Evolutionary conservation across 2,888 invertebrate genomes (phyloP), one percentile per base, ranked within the genome.

Genomic region (Caenorhabditis doughertyi): DNA sequence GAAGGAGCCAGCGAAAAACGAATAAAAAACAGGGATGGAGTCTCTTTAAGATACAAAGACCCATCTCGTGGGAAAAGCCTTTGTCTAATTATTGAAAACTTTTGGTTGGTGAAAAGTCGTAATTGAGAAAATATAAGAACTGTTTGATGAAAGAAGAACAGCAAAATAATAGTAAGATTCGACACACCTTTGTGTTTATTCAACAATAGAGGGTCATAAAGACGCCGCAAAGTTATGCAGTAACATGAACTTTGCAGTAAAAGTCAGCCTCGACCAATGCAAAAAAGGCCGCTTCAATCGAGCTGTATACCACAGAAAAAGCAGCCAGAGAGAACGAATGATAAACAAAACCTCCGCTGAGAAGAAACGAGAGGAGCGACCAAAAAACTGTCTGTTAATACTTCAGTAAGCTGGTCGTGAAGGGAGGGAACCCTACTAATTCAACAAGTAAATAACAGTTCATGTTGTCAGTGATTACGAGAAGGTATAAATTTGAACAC

Each of bases 321-420:
- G 44, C n/a, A 47, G 18, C 35, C 9, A 9, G 60, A 27, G 44
- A 44, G 58, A 58, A 47, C 42, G 42, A 58, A 58, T 74, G 74
- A 74, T 74, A 67, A 74, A 74, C 74, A 74, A 74, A 74, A 74
- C 65, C 65, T 56, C 51, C 53, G 35, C 39, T n/a, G 64, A 32
- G 64, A 49, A 49, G 64, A 47, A 64, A 29, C 0, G 53, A 23
- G 51, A 11, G 47, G 51, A 27, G 44, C 62, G 53, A 74, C 65
- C 74, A 76, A 76, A 76, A 76, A 76, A 60, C n/a, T n/a, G 68
- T 60, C 76, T 76, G 76, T 68, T 76, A 76, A 76, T 76, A 60
- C 76, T 76, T 68, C 68, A 60, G 76, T 76, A 76, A 76, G 67
- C 73, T 47, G 55, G 25, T 73, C 72, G 62, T 51, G 49, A 42